Evolutionary conservation across 2,888 invertebrate species (phyloP), one percentile per base, ranked within the genome.

Genomic region (Chirona hameri): DNA sequence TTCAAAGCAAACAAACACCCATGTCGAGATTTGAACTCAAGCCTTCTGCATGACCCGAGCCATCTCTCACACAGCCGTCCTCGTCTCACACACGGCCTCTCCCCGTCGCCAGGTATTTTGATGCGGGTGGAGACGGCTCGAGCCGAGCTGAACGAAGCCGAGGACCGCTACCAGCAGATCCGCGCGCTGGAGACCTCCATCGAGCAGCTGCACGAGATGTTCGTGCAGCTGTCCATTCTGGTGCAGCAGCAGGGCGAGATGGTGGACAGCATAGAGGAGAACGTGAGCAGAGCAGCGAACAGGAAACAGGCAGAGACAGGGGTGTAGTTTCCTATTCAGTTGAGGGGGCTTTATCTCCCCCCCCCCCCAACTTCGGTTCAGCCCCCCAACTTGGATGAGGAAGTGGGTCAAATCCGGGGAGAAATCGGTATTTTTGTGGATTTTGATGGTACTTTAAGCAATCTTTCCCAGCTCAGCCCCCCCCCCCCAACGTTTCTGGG

Each of bases 151-250:
- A 46, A 46, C 24, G 76, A 76, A 39, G 76, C 46, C 21, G 76
- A 76, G 46, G 39, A 76, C 2, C 76, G 76, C 46, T 76, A 46
- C 46, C 24, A 76, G 76, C 46, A 76, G 46, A 76, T 76, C 46
- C 76, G 46, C 76, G 39, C 39, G 5, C 76, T 76, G 24, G 76
- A 39, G 46, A 46, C n/a, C 15, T 46, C 39, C 39, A 76, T 76
- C 1, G 46, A 76, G 76, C 76, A 76, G 76, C 76, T 76, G 76
- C 76, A 76, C 39, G 39, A 76, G 39, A 76, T 76, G 76, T 76
- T 76, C 46, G 24, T 27, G 24, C 76, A 76, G 76, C 76, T 76
- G 2, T 27, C 27, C 9, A 21, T 76, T 39, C 76, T 76, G 18
- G 76, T 76, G 76, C 39, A 39, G 24, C 12, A 24, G 3, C 76